A percentile compares a stretch with the other conserved stretches of the same genome.
These are phyloP conservation scores for Xanthia togata DNA, from an alignment of 2,888 invertebrate species.

Conservation along the genomic window DNA sequence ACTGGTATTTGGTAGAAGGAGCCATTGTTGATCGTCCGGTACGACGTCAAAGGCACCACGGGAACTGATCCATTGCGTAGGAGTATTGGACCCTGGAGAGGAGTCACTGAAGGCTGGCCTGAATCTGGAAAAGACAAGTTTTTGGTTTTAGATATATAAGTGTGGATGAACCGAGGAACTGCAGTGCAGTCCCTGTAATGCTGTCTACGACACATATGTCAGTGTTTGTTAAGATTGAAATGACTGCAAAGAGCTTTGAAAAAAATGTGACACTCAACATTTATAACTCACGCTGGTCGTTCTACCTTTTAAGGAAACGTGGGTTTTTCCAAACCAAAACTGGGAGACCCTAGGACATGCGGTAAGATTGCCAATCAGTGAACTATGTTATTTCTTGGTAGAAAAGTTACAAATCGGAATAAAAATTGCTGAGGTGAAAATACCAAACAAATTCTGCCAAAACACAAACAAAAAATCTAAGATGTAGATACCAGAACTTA, in stretches of 20 bases:
- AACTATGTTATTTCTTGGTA: background rate
- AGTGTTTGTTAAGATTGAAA: too few species aligned
- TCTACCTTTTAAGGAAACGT: background rate
- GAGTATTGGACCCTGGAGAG: constrained; percentile 96
- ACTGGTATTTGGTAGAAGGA: constrained; percentile 97
- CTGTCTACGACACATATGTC: too few species aligned
- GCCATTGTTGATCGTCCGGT: constrained; percentile 96
- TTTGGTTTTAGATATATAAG: background rate
- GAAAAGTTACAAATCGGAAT: background rate
- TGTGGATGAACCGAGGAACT: too few species aligned
- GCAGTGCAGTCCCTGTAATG: too few species aligned
- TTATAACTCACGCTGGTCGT: background rate
- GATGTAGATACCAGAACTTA: constrained; percentile 27
- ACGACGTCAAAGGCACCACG: constrained; percentile 96
- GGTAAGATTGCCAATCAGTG: background rate
- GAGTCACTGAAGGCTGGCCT: constrained; percentile 93
- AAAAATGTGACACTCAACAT: too few species aligned
- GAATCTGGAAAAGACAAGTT: constrained; percentile 77
- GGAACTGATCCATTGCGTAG: constrained; percentile 96
- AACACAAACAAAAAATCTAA: background rate
- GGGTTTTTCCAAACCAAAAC: background rate
- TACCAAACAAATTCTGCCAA: background rate
- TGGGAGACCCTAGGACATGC: background rate
- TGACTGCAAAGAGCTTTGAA: background rate
- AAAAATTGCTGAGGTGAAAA: background rate